These are phyloP conservation scores for Altica lythri DNA, from an alignment of 2,888 invertebrate species.

Conservation along the genomic window DNA sequence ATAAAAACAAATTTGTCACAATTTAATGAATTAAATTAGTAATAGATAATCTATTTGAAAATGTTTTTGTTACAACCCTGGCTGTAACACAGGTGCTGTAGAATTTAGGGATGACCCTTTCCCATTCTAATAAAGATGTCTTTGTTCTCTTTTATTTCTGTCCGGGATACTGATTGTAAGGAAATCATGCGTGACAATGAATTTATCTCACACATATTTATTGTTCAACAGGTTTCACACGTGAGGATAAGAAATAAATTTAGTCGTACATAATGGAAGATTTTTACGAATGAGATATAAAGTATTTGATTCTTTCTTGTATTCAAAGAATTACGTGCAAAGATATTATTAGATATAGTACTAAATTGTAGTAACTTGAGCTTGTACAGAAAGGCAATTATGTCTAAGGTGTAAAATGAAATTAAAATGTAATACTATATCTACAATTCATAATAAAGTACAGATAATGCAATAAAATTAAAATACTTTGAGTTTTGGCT, in stretches of 20 bases:
- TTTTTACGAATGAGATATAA: conserved; percentile 11
- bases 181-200: conserved; percentile 40
- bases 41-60: no score
- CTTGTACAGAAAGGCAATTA: not conserved
- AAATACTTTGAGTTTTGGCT: no score
- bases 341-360: conserved; percentile 2
- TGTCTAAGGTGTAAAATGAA: not conserved
- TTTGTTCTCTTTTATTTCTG: conserved; percentile 38
- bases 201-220: conserved; percentile 35
- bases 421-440: no score
- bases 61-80: no score
- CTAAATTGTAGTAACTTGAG: conserved; percentile 4
- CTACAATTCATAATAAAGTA: no score
- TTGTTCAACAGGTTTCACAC: conserved; percentile 37
- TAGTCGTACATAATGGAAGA: conserved; percentile 1
- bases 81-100: conserved; percentile 10
- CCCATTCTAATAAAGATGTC: conserved; percentile 40
- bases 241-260: conserved; percentile 30
- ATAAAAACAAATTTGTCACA: no score
- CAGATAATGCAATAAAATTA: no score
- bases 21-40: no score
- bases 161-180: conserved; percentile 38
- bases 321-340: not conserved
- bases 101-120: conserved; percentile 34
- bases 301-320: not conserved